A percentile compares a stretch with the other conserved stretches of the same genome.
Evolutionary conservation across 2,888 invertebrate species (phyloP).

Genomic region (Lasiommata megera): DNA sequence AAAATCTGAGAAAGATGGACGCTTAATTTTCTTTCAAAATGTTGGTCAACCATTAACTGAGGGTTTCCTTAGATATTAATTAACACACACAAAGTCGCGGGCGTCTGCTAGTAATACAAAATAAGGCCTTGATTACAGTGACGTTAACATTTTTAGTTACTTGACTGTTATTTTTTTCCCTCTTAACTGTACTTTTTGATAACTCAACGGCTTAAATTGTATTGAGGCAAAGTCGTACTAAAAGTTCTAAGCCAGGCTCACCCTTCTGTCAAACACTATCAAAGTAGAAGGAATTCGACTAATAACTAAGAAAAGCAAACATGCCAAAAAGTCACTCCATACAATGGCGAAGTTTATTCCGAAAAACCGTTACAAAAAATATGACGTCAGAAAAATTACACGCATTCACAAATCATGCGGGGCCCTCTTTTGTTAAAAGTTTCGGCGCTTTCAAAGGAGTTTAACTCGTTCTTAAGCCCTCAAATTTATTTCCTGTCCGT

Average conservation of each 20-base stretch:
- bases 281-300: slow-evolving; percentile 56
- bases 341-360: slow-evolving; percentile 76
- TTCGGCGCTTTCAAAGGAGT: slow-evolving; percentile 67
- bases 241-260: slow-evolving; percentile 14
- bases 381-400: slow-evolving; percentile 81
- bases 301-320: slow-evolving; percentile 60
- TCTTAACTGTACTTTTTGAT: too few relatives aligned
- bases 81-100: too few relatives aligned
- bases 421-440: slow-evolving; percentile 74
- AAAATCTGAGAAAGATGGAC: too few relatives aligned
- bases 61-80: too few relatives aligned
- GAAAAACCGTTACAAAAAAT: slow-evolving; percentile 74
- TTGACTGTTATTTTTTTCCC: too few relatives aligned
- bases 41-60: too few relatives aligned
- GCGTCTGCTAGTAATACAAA: too few relatives aligned
- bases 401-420: slow-evolving; percentile 79
- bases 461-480: slow-evolving; percentile 67
- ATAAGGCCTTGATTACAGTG: too few relatives aligned
- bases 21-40: too few relatives aligned
- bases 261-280: slow-evolving; percentile 58
- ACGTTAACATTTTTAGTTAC: too few relatives aligned
- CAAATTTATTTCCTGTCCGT: slow-evolving; percentile 52
- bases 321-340: slow-evolving; percentile 67
- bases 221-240: background rate
- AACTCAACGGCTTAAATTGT: too few relatives aligned